These are phyloP conservation scores for Rhinolophus ferrumequinum DNA, from an alignment of 2,113 vertebrate species.

Conservation along the genomic window DNA sequence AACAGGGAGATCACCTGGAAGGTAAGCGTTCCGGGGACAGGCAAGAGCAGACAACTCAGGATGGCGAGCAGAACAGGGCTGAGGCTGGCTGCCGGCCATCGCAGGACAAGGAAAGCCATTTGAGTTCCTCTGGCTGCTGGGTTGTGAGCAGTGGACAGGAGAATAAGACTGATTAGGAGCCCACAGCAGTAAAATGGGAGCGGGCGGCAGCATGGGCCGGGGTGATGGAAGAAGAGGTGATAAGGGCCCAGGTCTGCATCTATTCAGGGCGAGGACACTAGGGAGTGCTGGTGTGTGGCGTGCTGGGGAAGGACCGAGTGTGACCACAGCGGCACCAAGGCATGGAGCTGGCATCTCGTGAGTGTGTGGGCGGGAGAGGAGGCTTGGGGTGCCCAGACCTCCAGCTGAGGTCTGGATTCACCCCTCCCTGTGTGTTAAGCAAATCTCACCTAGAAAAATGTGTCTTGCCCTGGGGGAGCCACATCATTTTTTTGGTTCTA, in stretches of 20 bases:
- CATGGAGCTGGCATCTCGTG: neutral
- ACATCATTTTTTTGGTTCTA: neutral
- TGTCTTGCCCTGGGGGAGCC: neutral
- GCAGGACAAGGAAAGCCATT: neutral
- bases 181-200: rapidly evolving
- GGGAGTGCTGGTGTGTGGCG: neutral
- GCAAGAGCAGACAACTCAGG: neutral
- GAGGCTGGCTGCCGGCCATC: neutral
- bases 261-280: neutral
- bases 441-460: neutral
- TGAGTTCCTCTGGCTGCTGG: neutral
- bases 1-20: rapidly evolving
- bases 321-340: neutral
- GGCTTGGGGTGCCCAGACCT: neutral
- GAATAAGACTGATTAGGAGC: neutral
- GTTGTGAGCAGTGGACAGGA: neutral
- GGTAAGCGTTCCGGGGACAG: neutral
- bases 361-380: neutral
- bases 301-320: neutral
- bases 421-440: neutral
- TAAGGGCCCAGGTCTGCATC: neutral
- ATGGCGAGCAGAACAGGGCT: no score
- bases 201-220: rapidly evolving
- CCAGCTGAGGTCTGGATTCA: neutral
- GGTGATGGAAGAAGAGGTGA: neutral